These are phyloP conservation scores for Amniataba percoides DNA, from an alignment of 2,797 vertebrate genomes.

Conservation along the genomic window DNA sequence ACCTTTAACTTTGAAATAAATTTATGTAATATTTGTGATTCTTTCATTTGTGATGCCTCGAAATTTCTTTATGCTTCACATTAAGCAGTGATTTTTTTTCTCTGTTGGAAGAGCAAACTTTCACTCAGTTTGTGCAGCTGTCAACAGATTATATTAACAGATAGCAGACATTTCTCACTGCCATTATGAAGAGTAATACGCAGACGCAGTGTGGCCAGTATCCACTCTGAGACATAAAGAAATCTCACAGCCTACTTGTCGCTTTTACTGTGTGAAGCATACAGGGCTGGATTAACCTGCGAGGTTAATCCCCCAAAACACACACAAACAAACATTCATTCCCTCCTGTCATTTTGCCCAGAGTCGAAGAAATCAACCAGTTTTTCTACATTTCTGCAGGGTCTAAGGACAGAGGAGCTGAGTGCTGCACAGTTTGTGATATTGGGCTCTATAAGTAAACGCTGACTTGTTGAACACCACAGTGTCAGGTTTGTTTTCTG, in stretches of 20 bases:
- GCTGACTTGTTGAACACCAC: too few species aligned
- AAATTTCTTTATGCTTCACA: background rate
- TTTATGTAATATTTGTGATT: constrained; percentile 72
- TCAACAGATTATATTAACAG: background rate
- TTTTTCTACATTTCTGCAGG: background rate
- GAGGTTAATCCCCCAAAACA: too few species aligned
- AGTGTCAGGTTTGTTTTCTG: background rate
- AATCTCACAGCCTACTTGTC: background rate
- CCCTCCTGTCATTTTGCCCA: background rate
- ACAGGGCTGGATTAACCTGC: too few species aligned
- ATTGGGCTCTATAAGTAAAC: too few species aligned
- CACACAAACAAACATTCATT: background rate
- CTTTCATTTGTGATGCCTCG: constrained; percentile 4
- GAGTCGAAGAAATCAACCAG: background rate
- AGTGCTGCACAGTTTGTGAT: too few species aligned
- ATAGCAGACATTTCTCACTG: background rate
- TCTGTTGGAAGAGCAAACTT: background rate
- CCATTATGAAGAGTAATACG: background rate
- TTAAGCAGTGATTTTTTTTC: background rate
- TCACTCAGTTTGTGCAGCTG: background rate
- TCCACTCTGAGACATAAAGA: background rate
- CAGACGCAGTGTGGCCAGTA: background rate
- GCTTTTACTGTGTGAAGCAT: background rate
- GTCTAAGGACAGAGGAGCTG: too few species aligned
- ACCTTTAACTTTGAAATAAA: constrained; percentile 82